These are phyloP conservation scores for Aphis gossypii DNA, from an alignment of 1,140 invertebrate species.

Conservation along the genomic window DNA sequence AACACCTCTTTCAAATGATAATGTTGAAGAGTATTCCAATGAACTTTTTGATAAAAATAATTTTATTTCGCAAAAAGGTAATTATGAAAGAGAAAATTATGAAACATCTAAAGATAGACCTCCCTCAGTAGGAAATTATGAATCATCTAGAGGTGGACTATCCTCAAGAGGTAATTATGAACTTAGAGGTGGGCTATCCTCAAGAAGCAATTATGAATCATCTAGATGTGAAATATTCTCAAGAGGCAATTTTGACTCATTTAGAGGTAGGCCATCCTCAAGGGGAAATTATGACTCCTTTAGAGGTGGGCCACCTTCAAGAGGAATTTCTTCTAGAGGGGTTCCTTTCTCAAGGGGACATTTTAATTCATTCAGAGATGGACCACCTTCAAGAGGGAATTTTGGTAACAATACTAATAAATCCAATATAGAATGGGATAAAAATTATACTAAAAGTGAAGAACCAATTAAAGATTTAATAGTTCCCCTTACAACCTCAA, in stretches of 20 bases:
- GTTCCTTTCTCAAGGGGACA: not conserved
- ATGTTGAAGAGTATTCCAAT: conserved; percentile 14
- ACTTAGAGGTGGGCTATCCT: not conserved
- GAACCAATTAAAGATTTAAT: conserved; percentile 16
- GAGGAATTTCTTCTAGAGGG: not conserved
- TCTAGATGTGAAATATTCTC: not conserved
- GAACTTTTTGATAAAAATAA: conserved; percentile 25
- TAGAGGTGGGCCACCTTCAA: not conserved
- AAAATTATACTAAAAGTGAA: not conserved
- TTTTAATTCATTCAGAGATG: conserved; percentile 23
- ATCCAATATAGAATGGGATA: conserved; percentile 29
- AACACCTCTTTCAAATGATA: not conserved
- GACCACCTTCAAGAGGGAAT: not conserved
- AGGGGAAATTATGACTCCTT: conserved; percentile 29
- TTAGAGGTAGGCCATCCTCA: not conserved
- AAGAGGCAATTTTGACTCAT: conserved; percentile 23
- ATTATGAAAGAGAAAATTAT: conserved; percentile 37
- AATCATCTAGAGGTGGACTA: not conserved
- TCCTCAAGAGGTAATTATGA: conserved; percentile 16
- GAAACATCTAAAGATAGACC: not conserved
- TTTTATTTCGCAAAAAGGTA: not conserved
- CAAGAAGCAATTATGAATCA: conserved; percentile 11
- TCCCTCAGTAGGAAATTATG: not conserved
- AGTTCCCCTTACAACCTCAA: not conserved
- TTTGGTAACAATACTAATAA: conserved; percentile 22